phyloP scores from a whole-genome alignment of 2,888 invertebrate genomes.

The Pogonocherus hispidulus region DNA sequence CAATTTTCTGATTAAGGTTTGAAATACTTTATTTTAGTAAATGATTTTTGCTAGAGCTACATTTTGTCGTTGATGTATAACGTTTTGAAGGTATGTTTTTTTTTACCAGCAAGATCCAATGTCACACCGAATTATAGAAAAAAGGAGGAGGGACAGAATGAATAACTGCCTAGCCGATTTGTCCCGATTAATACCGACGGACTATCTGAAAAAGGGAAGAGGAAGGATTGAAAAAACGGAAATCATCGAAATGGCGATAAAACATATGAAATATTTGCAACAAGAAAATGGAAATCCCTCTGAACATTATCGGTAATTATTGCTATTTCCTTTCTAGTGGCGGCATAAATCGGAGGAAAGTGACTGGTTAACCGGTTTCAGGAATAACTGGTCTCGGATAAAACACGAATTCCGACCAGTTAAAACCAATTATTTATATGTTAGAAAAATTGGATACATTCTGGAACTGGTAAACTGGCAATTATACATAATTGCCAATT shows the following conservation, averaged over 20 bases:
- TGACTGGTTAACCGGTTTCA: too few species aligned
- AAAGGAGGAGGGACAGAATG: constrained; percentile 95
- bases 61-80: constrained; percentile 40
- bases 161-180: constrained; percentile 96
- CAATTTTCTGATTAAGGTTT: constrained; percentile 15
- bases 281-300: constrained; percentile 70
- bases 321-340: constrained; percentile 1
- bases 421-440: too few species aligned
- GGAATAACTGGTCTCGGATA: too few species aligned
- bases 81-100: constrained; percentile 44
- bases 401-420: too few species aligned
- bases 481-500: too few species aligned
- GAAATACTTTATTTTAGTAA: constrained; percentile 38
- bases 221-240: constrained; percentile 98
- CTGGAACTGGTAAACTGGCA: too few species aligned
- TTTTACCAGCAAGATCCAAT: constrained; percentile 87
- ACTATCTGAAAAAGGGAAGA: constrained; percentile 94
- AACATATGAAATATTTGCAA: constrained; percentile 92
- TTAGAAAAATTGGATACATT: too few species aligned
- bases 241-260: constrained; percentile 98
- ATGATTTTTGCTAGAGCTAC: constrained; percentile 43
- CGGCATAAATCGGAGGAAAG: too few species aligned
- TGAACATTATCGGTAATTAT: constrained; percentile 65
- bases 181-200: constrained; percentile 92
- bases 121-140: constrained; percentile 98